phyloP scores from a whole-genome alignment of 2,888 invertebrate genomes.

The Pterostichus niger region DNA sequence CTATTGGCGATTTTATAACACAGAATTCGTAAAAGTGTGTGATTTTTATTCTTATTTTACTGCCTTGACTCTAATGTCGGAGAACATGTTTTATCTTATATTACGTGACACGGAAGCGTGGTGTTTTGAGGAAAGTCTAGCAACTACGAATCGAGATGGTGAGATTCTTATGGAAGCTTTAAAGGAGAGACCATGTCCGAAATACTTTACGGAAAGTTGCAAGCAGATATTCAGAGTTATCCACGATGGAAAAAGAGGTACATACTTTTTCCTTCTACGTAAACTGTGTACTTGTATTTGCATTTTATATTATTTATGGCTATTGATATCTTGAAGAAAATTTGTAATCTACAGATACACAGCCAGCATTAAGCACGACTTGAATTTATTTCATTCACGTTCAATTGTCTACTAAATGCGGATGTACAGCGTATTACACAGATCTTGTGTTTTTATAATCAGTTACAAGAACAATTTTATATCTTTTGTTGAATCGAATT shows the following conservation, averaged over 20 bases:
- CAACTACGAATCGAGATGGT: background rate
- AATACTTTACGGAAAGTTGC: slow-evolving; percentile 25
- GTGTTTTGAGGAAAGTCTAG: background rate
- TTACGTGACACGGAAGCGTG: slow-evolving; percentile 67
- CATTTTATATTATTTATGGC: too few relatives aligned
- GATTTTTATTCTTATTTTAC: slow-evolving; percentile 71
- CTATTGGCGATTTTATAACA: slow-evolving; percentile 71
- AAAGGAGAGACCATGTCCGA: slow-evolving; percentile 17
- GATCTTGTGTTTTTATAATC: too few relatives aligned
- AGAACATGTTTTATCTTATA: slow-evolving; percentile 69
- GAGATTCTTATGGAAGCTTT: slow-evolving; percentile 3
- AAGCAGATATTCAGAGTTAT: slow-evolving; percentile 38
- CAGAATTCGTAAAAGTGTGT: slow-evolving; percentile 69
- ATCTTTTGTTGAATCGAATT: too few relatives aligned
- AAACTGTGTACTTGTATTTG: background rate
- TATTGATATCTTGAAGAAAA: too few relatives aligned
- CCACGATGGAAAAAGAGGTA: slow-evolving; percentile 33
- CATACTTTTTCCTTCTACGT: background rate
- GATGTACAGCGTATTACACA: too few relatives aligned
- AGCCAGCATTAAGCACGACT: too few relatives aligned
- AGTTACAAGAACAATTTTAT: too few relatives aligned
- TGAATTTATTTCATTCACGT: too few relatives aligned
- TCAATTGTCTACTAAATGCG: too few relatives aligned
- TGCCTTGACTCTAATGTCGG: slow-evolving; percentile 69
- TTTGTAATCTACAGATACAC: too few relatives aligned